These are phyloP conservation scores for Chrysemys picta DNA, from an alignment of 2,113 vertebrate species.

Conservation along the genomic window DNA sequence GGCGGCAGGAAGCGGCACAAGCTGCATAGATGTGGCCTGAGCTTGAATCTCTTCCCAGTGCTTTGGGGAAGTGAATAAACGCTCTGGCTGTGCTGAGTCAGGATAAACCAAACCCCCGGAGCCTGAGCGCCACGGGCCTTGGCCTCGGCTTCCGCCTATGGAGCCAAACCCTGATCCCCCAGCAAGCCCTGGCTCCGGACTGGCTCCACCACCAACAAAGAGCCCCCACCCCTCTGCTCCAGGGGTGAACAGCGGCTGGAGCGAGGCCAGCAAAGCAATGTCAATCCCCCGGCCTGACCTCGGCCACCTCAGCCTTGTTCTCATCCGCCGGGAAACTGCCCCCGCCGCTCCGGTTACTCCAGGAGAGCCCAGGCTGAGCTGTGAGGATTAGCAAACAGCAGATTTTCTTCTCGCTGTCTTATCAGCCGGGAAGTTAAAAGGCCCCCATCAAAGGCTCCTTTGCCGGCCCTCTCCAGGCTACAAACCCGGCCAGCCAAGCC, in stretches of 20 bases:
- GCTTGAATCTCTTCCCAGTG: neutral
- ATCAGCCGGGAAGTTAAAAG: neutral
- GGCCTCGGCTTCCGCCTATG: neutral
- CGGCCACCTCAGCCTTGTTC: too few relatives aligned
- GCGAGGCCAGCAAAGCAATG: neutral
- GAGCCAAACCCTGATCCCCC: too few relatives aligned
- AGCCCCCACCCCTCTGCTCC: too few relatives aligned
- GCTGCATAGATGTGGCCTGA: neutral
- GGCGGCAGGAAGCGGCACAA: neutral
- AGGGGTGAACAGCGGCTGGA: neutral
- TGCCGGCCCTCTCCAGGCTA: neutral
- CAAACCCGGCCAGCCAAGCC: neutral
- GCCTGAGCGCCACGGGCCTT: neutral
- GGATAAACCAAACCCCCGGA: neutral
- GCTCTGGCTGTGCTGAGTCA: constrained; percentile 35
- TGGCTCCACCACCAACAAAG: neutral
- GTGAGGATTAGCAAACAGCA: too few relatives aligned
- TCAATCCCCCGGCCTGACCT: neutral
- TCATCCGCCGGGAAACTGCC: too few relatives aligned
- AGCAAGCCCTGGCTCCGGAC: neutral
- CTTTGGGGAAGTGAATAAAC: constrained; percentile 7
- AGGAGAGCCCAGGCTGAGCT: neutral
- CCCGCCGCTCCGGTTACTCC: too few relatives aligned
- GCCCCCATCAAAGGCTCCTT: neutral
- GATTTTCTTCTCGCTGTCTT: neutral